These are phyloP conservation scores for Bembecia ichneumoniformis DNA, from an alignment of 2,888 invertebrate species.

Conservation along the genomic window DNA sequence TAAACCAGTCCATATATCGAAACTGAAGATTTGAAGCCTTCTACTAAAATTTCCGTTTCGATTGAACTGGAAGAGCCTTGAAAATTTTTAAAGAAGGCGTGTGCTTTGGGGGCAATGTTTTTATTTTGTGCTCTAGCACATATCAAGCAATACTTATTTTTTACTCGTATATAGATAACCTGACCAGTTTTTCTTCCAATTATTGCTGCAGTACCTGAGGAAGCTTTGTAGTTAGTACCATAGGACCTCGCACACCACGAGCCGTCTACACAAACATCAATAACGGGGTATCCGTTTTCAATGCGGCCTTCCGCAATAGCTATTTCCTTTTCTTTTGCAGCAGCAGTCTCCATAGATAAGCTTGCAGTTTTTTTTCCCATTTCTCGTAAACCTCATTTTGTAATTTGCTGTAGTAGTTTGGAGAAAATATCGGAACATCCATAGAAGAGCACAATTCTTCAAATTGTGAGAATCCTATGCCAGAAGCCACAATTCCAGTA, in stretches of 20 bases:
- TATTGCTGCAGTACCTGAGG: slow-evolving; percentile 14
- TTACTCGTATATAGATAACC: slow-evolving; percentile 10
- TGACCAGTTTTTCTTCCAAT: slow-evolving; percentile 12
- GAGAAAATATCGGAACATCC: not conserved
- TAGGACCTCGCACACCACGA: slow-evolving; percentile 14
- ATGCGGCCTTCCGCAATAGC: slow-evolving; percentile 10
- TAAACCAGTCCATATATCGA: slow-evolving; percentile 14
- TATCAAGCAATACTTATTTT: slow-evolving; percentile 15
- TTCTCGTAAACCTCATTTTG: not conserved
- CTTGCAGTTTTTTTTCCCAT: slow-evolving; percentile 10
- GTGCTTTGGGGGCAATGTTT: slow-evolving; percentile 6
- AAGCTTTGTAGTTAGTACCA: slow-evolving; percentile 11
- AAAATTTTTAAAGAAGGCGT: slow-evolving; percentile 15
- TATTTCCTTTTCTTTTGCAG: slow-evolving; percentile 11
- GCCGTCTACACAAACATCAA: slow-evolving; percentile 14
- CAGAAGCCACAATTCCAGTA: not conserved
- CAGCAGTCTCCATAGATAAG: slow-evolving; percentile 13
- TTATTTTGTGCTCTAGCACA: slow-evolving; percentile 13
- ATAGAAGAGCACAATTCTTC: not conserved
- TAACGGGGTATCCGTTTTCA: slow-evolving; percentile 12
- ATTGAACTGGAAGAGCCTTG: slow-evolving; percentile 12
- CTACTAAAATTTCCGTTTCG: slow-evolving; percentile 12
- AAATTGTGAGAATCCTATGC: not conserved
- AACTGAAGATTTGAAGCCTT: slow-evolving; percentile 14
- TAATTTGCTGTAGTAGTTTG: not conserved